Base-by-base conservation (phyloP, 2,797 vertebrate genomes). In the Micropoecilia bifurca region DNA sequence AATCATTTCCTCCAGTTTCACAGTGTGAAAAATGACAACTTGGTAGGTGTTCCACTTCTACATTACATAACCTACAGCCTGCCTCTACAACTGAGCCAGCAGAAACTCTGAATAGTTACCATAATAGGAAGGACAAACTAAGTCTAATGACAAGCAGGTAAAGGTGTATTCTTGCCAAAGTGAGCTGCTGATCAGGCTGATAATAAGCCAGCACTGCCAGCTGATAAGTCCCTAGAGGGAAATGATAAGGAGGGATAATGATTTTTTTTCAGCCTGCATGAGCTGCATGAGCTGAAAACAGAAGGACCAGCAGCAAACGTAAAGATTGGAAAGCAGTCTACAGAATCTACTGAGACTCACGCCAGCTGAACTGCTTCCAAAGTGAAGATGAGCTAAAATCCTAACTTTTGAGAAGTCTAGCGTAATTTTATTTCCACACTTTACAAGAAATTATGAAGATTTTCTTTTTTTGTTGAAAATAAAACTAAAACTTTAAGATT, bases 81-180 rank as follows among this genome's bases (percentile, higher is more conserved):
- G 20, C 39, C 30, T 57, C 73, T 43, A 43, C 25, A 57, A 57
- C 36, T 74, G 73, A 74, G 36, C 50, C 73, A 74, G 73, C 50
- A 74, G 39, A 57, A 74, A 57, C 36, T n/a, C 53, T 48, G 20
- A 48, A 25, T 48, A 76, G 30, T 14, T 25, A 18, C 45, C 20
- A 43, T 39, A 57, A n/a, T 43, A 43, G 63, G 48, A 33, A 76
- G 45, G 45, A 47, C 30, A 47, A 33, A 46, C 74, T 36, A 25
- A 46, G n/a, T 46, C 74, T 57, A 74, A 74, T 74, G 50, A 30
- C 36, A 75, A 61, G 74, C 55, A 61, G 74, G 74, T 47, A 10
- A 76, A 63, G 45, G 30, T 36, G 47, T 36, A 47, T 46, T 18
- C 1, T 20, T 47, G 18, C 57, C 74, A 63, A 66, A 63, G 43